A percentile compares a stretch with the other conserved stretches of the same genome.
phyloP scores from a whole-genome alignment of 1,140 invertebrate species.

The Trachymyrmex cornetzi region DNA sequence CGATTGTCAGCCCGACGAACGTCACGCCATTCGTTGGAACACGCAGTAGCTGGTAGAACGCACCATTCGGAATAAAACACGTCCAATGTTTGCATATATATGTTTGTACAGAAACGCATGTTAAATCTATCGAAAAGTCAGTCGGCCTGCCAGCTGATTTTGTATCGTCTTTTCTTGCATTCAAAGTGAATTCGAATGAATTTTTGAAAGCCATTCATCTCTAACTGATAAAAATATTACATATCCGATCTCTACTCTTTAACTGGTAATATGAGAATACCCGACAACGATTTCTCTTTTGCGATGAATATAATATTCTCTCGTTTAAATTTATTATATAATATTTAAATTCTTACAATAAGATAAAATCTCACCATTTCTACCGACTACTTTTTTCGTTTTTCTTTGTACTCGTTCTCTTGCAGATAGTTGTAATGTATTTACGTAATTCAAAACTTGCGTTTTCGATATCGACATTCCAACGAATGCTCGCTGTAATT shows the following conservation, averaged over 20 bases:
- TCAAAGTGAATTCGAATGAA: slow-evolving; percentile 3
- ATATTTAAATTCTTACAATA: background rate
- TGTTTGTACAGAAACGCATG: background rate
- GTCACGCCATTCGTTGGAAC: slow-evolving; percentile 17
- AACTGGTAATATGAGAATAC: background rate
- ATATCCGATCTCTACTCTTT: background rate
- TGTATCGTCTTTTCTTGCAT: background rate
- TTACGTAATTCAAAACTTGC: slow-evolving; percentile 26
- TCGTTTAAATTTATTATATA: background rate
- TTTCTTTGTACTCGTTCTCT: background rate
- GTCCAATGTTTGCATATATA: background rate
- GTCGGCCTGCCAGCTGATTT: background rate
- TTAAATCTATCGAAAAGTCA: slow-evolving; percentile 41
- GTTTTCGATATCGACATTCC: slow-evolving; percentile 13
- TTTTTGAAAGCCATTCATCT: slow-evolving; percentile 12
- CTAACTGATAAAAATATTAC: background rate
- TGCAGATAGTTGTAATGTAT: background rate
- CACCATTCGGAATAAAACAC: slow-evolving; percentile 13
- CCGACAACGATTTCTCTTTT: background rate
- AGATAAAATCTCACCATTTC: background rate
- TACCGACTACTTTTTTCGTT: too few relatives aligned
- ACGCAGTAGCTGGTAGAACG: background rate
- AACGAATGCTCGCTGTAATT: slow-evolving; percentile 10
- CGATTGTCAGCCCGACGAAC: background rate
- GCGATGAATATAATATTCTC: background rate